Evolutionary conservation across 2,113 vertebrate species (phyloP), one percentile per base, ranked within the genome.

Genomic region (Carollia perspicillata): DNA sequence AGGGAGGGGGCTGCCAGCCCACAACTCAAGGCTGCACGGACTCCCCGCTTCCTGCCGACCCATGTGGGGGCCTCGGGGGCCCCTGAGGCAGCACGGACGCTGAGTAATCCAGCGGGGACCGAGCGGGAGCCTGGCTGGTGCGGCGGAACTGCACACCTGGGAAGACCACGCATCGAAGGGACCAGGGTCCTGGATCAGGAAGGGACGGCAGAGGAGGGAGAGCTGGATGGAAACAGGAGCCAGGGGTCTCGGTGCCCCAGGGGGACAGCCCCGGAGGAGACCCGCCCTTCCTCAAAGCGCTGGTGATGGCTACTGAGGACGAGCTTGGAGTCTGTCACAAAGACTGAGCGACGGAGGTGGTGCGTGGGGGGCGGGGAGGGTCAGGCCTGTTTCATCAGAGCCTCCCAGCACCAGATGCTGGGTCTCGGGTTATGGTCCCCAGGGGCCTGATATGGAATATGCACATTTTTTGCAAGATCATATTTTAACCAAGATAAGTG

Each of bases 11-110:
- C 14, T 5, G 0, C 13, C 7, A 8, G 12, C 9, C 53, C 47
- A 9, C 16, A 4, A 30, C 5, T 42, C 86, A 8, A 13, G 33
- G 14, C 28, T 10, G 10, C 0, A 0, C 4, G 11, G 1, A 9
- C 42, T 60, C 35, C 26, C 75, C 8, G 18, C 22, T 26, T 18
- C 13, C 9, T 14, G 47, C 0, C 1, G 0, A 1, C 22, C 5
- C 18, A 44, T 2, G 8, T 16, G 23, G 16, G 6, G 13, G 6
- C 4, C n/a, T 35, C 2, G 0, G 0, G 11, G 23, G 1, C 2
- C 12, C 8, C 58, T 0, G 8, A 44, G 26, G 33, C 60, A 77
- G 9, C 26, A 35, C 17, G 8, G 6, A 11, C 4, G 1, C 5
- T 44, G 9, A 22, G 37, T 9, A 47, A 53, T 44, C 33, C 13